These are phyloP conservation scores for Melanaphis sacchari DNA, from an alignment of 1,140 invertebrate genomes.

Conservation along the genomic window DNA sequence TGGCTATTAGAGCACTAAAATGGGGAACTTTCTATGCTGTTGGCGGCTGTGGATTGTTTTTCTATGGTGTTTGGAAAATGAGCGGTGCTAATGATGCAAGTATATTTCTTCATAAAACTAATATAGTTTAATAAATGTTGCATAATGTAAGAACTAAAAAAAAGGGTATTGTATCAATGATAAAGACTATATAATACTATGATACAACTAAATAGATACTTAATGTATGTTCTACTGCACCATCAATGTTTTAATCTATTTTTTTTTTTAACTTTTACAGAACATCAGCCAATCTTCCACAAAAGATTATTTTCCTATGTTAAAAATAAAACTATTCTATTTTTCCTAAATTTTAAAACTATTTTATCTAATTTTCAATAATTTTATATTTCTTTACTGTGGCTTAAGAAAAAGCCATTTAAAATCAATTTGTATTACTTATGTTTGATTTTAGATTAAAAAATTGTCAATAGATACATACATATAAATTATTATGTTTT, in stretches of 20 bases:
- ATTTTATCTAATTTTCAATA: not conserved
- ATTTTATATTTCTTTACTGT: not conserved
- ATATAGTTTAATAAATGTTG: not conserved
- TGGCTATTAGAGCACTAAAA: slow-evolving; percentile 83
- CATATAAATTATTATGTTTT: not conserved
- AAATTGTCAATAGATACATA: not conserved
- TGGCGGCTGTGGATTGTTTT: slow-evolving; percentile 79
- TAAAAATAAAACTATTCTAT: not conserved
- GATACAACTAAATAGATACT: not conserved
- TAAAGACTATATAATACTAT: not conserved
- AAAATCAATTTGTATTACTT: not conserved
- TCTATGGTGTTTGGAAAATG: slow-evolving; percentile 87
- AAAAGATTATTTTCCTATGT: not conserved
- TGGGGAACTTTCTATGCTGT: slow-evolving; percentile 88
- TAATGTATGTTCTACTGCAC: not conserved
- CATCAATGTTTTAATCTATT: not conserved
- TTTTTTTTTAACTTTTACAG: too few relatives aligned
- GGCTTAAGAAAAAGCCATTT: not conserved
- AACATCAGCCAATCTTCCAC: not conserved
- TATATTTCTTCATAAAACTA: slow-evolving; percentile 16
- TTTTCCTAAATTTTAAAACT: not conserved
- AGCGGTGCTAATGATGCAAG: slow-evolving; percentile 81
- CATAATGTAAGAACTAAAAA: not conserved
- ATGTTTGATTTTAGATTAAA: not conserved
- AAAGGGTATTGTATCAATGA: not conserved